These are phyloP conservation scores for Ceyx erithaca DNA, from an alignment of 2,797 vertebrate genomes.

Conservation along the genomic window DNA sequence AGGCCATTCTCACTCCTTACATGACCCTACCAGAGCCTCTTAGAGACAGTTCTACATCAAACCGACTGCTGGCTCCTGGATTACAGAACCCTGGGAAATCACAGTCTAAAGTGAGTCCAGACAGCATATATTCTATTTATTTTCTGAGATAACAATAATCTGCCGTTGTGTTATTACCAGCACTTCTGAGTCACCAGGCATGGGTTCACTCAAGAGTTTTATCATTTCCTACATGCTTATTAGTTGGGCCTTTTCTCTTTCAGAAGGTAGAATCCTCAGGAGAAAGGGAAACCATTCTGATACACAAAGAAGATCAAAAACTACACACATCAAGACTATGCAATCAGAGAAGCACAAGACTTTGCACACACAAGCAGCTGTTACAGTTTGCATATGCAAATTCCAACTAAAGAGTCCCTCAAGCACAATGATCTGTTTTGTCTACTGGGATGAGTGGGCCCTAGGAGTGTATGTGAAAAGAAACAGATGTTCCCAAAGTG, in stretches of 20 bases:
- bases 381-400: background rate
- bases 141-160: background rate
- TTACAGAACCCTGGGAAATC: background rate
- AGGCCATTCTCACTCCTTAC: background rate
- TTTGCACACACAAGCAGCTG: background rate
- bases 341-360: background rate
- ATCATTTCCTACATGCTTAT: background rate
- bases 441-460: background rate
- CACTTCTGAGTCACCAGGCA: background rate
- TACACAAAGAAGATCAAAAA: background rate
- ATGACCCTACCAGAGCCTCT: background rate
- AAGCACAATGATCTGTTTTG: background rate
- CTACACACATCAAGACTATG: background rate
- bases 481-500: background rate
- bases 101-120: background rate
- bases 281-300: background rate
- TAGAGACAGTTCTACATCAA: background rate
- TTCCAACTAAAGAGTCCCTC: background rate
- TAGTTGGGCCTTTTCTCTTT: background rate
- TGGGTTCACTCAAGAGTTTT: background rate
- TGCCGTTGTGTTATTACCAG: background rate
- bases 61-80: background rate
- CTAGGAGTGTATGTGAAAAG: background rate
- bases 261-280: background rate
- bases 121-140: background rate